Conservation (phyloP, 2,888 invertebrate species). For the Enchytraeus crypticus region DNA sequence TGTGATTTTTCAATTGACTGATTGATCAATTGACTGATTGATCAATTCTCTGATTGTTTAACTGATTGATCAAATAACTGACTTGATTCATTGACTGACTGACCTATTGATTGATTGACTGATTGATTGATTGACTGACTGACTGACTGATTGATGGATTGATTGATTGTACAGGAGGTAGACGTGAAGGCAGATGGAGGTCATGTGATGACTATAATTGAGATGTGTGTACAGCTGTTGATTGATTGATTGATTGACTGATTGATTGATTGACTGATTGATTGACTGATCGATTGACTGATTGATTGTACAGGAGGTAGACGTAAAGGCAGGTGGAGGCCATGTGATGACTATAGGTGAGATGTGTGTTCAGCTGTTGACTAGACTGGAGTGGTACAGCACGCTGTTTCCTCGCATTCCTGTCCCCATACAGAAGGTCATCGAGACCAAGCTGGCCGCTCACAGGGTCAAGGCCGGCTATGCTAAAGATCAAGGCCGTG, state of each 20-base stretch:
- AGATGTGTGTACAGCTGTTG: slow-evolving; percentile 80
- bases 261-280: too few species aligned
- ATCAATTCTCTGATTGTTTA: too few species aligned
- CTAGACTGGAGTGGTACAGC: slow-evolving; percentile 96
- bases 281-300: too few species aligned
- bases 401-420: slow-evolving; percentile 97
- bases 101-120: too few species aligned
- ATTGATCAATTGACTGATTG: too few species aligned
- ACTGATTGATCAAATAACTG: too few species aligned
- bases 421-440: slow-evolving; percentile 79
- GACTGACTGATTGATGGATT: too few species aligned
- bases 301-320: slow-evolving; percentile 77
- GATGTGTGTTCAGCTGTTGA: slow-evolving; percentile 80
- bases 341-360: slow-evolving; percentile 85
- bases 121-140: too few species aligned
- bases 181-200: slow-evolving; percentile 98
- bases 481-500: too few species aligned
- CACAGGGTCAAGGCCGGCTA: slow-evolving; percentile 2
- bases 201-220: slow-evolving; percentile 81
- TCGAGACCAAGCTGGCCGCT: slow-evolving; percentile 8
- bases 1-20: too few species aligned
- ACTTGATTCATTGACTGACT: too few species aligned
- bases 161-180: slow-evolving; percentile 72
- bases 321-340: slow-evolving; percentile 95
- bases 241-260: too few species aligned